These are phyloP conservation scores for Rhinichthys osculus DNA, from an alignment of 2,797 vertebrate genomes.

Conservation along the genomic window DNA sequence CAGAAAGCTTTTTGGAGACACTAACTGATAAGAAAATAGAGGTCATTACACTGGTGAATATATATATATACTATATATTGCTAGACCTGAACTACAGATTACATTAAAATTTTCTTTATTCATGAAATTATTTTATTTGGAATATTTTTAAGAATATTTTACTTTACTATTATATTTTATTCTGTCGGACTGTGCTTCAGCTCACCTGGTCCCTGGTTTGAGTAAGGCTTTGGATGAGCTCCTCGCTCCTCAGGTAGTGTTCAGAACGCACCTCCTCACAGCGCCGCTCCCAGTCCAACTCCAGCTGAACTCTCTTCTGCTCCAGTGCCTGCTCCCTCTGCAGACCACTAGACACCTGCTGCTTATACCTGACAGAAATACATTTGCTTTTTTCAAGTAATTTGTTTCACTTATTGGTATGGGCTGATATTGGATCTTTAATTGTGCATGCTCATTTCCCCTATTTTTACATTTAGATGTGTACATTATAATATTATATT, in stretches of 20 bases:
- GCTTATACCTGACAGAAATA: constrained; percentile 79
- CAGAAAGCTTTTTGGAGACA: neutral
- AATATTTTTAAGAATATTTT: neutral
- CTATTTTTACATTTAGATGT: neutral
- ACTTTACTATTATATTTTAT: neutral
- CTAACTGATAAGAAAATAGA: neutral
- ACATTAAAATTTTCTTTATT: neutral
- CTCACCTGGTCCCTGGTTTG: constrained; percentile 81
- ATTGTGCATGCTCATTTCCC: neutral
- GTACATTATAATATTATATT: neutral
- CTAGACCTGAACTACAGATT: neutral
- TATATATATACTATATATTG: neutral
- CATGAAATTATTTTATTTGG: neutral
- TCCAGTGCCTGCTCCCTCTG: constrained; percentile 78
- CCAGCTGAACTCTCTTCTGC: constrained; percentile 76
- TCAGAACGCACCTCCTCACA: constrained; percentile 76
- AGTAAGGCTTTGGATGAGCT: constrained; percentile 77
- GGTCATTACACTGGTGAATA: neutral
- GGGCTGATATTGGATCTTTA: neutral
- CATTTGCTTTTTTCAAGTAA: too few species aligned
- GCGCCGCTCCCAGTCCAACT: constrained; percentile 82
- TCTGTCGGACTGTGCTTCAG: neutral
- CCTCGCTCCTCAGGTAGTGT: constrained; percentile 78
- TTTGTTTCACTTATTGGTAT: neutral
- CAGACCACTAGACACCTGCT: constrained; percentile 75